phyloP scores from a whole-genome alignment of 2,113 vertebrate species.

The Chroicocephalus ridibundus region DNA sequence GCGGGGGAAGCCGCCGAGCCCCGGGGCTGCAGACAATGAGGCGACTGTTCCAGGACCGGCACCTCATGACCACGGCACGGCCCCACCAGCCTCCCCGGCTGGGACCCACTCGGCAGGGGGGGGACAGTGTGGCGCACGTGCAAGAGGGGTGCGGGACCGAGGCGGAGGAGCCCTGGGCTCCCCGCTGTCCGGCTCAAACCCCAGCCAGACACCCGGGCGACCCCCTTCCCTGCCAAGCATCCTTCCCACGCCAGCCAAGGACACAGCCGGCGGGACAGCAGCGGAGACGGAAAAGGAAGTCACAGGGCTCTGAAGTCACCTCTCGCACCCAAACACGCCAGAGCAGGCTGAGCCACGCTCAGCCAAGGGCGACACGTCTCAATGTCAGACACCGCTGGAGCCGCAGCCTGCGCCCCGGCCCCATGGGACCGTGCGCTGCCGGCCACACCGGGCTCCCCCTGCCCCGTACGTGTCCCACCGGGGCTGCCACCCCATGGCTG shows the following conservation, averaged over 20 bases:
- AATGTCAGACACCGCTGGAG: slow-evolving; percentile 1
- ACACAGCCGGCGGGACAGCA: not conserved
- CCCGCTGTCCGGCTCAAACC: not conserved
- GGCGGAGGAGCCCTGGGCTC: not conserved
- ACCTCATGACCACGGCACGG: not conserved
- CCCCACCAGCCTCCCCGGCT: fast-evolving
- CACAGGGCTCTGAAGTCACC: slow-evolving; percentile 60
- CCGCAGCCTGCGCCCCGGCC: not conserved
- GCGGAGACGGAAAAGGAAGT: not conserved
- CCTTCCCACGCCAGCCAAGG: not conserved
- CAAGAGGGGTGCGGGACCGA: not conserved
- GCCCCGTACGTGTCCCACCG: fast-evolving
- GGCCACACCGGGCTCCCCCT: fast-evolving
- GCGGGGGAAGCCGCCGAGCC: not conserved
- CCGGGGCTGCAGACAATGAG: slow-evolving; percentile 41
- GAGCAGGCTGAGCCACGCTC: not conserved
- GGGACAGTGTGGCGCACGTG: fast-evolving
- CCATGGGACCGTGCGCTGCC: fast-evolving
- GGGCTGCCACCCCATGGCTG: not conserved
- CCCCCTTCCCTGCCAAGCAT: not conserved
- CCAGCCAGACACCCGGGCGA: fast-evolving
- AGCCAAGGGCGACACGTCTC: slow-evolving; percentile 55
- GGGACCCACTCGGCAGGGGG: not conserved
- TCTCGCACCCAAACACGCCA: not conserved
- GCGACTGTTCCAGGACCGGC: not conserved